These are phyloP conservation scores for Crenuchus spilurus DNA, from an alignment of 2,797 vertebrate species.

Conservation along the genomic window DNA sequence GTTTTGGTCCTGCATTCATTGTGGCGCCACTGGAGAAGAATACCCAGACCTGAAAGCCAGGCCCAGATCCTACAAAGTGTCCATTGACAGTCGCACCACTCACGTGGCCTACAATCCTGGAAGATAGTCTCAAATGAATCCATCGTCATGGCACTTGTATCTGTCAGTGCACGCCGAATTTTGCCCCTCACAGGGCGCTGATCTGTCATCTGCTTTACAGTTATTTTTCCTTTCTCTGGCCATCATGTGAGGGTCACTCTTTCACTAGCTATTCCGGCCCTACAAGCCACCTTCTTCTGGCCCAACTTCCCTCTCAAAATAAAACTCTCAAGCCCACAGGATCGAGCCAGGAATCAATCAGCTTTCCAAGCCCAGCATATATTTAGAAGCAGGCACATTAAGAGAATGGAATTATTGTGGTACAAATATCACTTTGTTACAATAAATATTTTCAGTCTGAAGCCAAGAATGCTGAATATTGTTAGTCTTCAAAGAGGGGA, in stretches of 20 bases:
- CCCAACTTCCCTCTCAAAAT: slow-evolving; percentile 35
- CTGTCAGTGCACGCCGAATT: slow-evolving; percentile 65
- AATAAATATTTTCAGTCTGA: not conserved
- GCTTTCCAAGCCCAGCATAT: slow-evolving; percentile 26
- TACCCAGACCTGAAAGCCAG: slow-evolving; percentile 50
- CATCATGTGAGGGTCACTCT: slow-evolving; percentile 32
- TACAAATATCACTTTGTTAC: not conserved
- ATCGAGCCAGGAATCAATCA: slow-evolving; percentile 40
- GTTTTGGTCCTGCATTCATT: slow-evolving; percentile 31
- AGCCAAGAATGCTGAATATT: not conserved
- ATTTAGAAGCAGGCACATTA: slow-evolving; percentile 35
- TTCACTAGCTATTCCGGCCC: slow-evolving; percentile 26
- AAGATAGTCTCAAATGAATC: slow-evolving; percentile 66
- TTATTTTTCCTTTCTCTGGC: slow-evolving; percentile 40
- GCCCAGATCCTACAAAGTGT: slow-evolving; percentile 49
- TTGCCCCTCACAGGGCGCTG: slow-evolving; percentile 33
- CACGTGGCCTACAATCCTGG: slow-evolving; percentile 47
- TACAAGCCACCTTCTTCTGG: slow-evolving; percentile 23
- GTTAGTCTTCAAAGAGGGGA: not conserved
- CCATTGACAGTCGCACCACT: slow-evolving; percentile 62
- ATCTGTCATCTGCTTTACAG: slow-evolving; percentile 40
- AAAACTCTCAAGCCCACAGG: slow-evolving; percentile 21
- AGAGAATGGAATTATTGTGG: not conserved
- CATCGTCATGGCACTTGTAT: slow-evolving; percentile 66
- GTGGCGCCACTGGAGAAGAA: slow-evolving; percentile 52